Base-by-base conservation (phyloP, 1,140 invertebrate species). In the Tyrophagus putrescentiae region DNA sequence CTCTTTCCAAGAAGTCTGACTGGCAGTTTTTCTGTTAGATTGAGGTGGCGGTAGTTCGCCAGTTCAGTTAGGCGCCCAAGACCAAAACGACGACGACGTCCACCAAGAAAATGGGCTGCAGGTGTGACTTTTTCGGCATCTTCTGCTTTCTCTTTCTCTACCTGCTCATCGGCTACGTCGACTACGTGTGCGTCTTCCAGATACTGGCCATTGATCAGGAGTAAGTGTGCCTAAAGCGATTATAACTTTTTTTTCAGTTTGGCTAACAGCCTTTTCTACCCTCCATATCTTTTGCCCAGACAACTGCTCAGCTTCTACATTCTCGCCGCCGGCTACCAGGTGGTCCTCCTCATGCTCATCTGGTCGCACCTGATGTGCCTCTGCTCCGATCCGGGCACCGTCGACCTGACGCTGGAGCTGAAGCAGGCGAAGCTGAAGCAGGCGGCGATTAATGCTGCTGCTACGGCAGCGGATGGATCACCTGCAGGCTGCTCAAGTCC, bases 91-190 rank as follows among this genome's bases (percentile, higher is more conserved):
- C 7, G 7, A 48, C 18, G 28, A 48, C 45, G 7, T 23, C 45
- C 6, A 48, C 18, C 7, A 48, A n/a, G 13, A 33, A 13, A 54
- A 58, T 58, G 56, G 18, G 11, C 29, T 54, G 18, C 27, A n/a
- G 29, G 25, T 62, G 57, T 52, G 61, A 62, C 53, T 57, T 57
- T 16, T 62, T 62, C 54, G 61, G 61, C 23, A 32, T 59, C 16
- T 18, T 44, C 21, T 62, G 61, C 54, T 50, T 62, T n/a, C 3
- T 50, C 36, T 44, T 59, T 36, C 18, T 60, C 11, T 62, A 62
- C 27, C 11, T 23, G 32, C 23, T 62, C 11, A 23, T 59, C n/a
- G 16, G 32, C 23, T 62, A 62, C 44, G 39, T 57, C 4, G 61
- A 62, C 32, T 59, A 48, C 45, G 56, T 57, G n/a, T 62, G 25